Percentiles rank a stretch among this genome's conserved stretches.
These are phyloP conservation scores for Eulemur albifrons DNA, from an alignment of 2,797 vertebrate genomes.

Conservation along the genomic window DNA sequence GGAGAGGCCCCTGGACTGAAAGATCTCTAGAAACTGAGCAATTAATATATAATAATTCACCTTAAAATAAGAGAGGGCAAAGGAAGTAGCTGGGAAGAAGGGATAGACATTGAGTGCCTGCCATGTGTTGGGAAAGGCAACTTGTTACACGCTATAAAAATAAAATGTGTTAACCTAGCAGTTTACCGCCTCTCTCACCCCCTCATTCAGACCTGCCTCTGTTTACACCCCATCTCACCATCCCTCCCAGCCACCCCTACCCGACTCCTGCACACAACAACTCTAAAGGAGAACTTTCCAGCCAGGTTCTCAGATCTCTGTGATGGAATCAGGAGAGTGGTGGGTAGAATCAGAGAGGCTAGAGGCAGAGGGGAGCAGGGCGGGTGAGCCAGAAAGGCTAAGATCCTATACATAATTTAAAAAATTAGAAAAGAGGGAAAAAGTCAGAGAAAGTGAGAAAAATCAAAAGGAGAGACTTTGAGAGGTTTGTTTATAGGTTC, in stretches of 20 bases:
- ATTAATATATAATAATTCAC: not conserved
- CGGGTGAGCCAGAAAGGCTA: not conserved
- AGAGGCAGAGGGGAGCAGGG: not conserved
- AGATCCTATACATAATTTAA: not conserved
- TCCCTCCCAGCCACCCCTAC: too few species aligned
- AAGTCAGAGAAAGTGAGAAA: not conserved
- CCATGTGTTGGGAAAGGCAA: not conserved
- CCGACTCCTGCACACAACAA: not conserved
- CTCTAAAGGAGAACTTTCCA: not conserved
- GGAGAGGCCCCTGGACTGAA: not conserved
- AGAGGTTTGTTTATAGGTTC: not conserved
- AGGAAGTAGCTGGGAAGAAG: not conserved
- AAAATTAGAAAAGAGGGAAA: not conserved
- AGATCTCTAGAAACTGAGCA: not conserved
- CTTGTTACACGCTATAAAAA: not conserved
- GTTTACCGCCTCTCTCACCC: not conserved
- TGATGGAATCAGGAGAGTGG: not conserved
- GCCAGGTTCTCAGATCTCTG: not conserved
- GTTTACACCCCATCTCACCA: not conserved
- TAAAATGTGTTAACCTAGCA: not conserved
- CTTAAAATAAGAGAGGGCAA: not conserved
- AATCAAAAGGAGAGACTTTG: not conserved
- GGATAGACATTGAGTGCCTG: not conserved
- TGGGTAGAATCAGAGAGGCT: not conserved
- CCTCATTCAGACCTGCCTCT: not conserved